Evolutionary conservation across 2,797 vertebrate genomes (phyloP), one percentile per base, ranked within the genome.

Genomic region (Halcyon badia): DNA sequence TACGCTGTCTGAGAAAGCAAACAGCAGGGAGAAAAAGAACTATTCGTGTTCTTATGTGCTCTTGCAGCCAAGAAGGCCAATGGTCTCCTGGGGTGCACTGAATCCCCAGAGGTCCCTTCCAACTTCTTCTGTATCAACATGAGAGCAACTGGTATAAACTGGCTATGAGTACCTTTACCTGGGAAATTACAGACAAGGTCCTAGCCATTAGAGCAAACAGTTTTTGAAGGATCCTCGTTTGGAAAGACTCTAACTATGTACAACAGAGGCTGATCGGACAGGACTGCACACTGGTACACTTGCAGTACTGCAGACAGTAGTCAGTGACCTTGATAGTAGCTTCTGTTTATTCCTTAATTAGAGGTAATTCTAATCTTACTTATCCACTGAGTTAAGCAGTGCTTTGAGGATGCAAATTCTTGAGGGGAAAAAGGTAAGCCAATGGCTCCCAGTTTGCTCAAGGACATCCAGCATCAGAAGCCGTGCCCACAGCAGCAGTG

Each of bases 401-500:
- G 62, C 79, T 91, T 83, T 79, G 33, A 89, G 68, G 41, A 61
- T 21, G 4, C 26, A 60, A 89, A 5, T 28, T 83, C 46, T 21
- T 57, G 37, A 79, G 15, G 39, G 19, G 49, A 71, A 54, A 51
- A 37, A 65, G 24, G 9, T 20, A 78, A 82, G 49, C 21, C 42
- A 25, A 39, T n/a, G 28, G 65, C 24, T 84, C 41, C 26, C 24
- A 57, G 24, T 25, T 30, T 86, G 51, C 80, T 61, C 44, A 78
- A 56, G 35, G 39, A 31, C 35, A 42, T 57, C 7, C 8, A 56
- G 72, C 51, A 70, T 14, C 21, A 26, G 41, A 35, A 75, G 46
- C 35, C 0, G 2, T 26, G 33, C 31, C 46, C 13, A 5, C 37
- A 72, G 24, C 1, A 1, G 26, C 54, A 37, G 17, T 3, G 4